A percentile compares a stretch with the other conserved stretches of the same genome.
These are phyloP conservation scores for Alexandromys oeconomus DNA, from an alignment of 2,797 vertebrate species.

Conservation along the genomic window DNA sequence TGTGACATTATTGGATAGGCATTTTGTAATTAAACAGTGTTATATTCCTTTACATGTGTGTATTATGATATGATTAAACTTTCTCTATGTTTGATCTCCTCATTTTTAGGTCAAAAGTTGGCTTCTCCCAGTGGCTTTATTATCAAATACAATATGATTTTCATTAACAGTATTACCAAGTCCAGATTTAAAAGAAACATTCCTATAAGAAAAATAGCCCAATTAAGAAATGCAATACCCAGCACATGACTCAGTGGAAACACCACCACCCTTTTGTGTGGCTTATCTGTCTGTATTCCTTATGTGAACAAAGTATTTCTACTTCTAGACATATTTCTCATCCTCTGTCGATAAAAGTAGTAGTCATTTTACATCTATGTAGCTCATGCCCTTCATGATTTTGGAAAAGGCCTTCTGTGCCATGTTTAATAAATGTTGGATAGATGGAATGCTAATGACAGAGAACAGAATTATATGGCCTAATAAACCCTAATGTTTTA, in stretches of 20 bases:
- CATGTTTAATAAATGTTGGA: neutral
- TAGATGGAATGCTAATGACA: neutral
- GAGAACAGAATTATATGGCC: neutral
- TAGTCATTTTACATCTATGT: neutral
- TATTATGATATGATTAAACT: neutral
- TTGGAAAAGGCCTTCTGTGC: neutral
- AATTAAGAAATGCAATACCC: neutral
- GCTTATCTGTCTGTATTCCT: neutral
- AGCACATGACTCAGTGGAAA: rapidly evolving
- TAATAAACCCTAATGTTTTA: neutral
- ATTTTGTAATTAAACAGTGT: neutral
- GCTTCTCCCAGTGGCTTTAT: neutral
- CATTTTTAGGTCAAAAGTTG: neutral
- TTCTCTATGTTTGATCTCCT: neutral
- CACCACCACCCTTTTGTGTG: rapidly evolving
- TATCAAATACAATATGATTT: neutral
- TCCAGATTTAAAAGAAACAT: neutral
- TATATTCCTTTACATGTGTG: neutral
- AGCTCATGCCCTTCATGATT: neutral
- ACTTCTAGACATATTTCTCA: neutral
- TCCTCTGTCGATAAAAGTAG: neutral
- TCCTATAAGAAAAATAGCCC: neutral
- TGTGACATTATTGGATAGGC: neutral
- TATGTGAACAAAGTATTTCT: neutral
- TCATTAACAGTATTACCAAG: neutral